Evolutionary conservation across 2,797 vertebrate genomes (phyloP).

Genomic region (Neopelma chrysocephalum): DNA sequence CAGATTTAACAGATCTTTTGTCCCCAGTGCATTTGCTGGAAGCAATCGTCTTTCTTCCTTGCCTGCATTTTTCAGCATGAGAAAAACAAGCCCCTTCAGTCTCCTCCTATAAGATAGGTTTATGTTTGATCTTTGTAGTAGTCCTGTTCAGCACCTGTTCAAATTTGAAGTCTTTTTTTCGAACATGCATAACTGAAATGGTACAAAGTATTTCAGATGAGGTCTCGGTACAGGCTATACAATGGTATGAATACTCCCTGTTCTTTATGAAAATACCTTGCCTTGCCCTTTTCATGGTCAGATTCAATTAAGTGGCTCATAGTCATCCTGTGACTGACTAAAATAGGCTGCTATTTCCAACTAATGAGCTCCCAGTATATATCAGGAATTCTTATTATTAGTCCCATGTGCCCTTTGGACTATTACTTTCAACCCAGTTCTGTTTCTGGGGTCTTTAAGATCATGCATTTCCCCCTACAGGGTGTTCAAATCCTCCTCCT

Average conservation of each 20-base stretch:
- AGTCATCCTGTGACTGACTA: background rate
- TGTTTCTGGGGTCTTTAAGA: background rate
- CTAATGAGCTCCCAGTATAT: slow-evolving; percentile 32
- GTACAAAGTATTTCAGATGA: background rate
- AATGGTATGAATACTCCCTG: background rate
- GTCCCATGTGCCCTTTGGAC: background rate
- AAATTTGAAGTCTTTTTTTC: background rate
- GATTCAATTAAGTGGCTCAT: slow-evolving; percentile 20
- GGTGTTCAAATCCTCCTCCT: background rate
- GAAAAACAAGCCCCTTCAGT: background rate
- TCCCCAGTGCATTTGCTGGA: background rate
- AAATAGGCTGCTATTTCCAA: slow-evolving; percentile 24
- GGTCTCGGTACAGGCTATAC: background rate
- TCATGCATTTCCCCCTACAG: background rate
- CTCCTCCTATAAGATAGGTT: background rate
- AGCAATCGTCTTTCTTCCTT: background rate
- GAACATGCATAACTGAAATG: background rate
- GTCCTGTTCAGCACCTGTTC: background rate
- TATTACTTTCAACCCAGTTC: slow-evolving; percentile 1
- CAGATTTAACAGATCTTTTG: background rate
- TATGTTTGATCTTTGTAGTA: background rate
- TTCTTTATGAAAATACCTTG: background rate
- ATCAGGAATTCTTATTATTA: slow-evolving; percentile 11
- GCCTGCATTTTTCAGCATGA: background rate
- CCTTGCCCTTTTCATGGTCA: slow-evolving; percentile 35